Base-by-base conservation (phyloP, 2,888 invertebrate genomes). In the Epistrophe eligans region DNA sequence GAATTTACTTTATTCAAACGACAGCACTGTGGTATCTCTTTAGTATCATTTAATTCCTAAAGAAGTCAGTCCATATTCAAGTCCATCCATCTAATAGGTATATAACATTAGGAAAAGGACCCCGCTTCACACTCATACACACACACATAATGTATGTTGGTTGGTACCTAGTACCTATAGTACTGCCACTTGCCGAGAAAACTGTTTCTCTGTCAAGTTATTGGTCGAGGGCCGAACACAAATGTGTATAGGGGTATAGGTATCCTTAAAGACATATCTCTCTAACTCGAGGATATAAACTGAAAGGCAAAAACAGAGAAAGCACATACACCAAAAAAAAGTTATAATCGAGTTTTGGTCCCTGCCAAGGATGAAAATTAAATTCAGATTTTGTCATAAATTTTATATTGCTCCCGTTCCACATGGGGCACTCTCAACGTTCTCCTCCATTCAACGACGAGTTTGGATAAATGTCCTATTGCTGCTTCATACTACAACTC, bases 321-420 rank as follows among this genome's bases (percentile, higher is more conserved):
- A 73, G 50, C 15, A 52, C 48, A 62, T 48, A 64, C 19, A 17
- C n/a, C n/a, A 73, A 73, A 67, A 70, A 79, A 84, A 79, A 70
- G 73, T 84, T 84, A 84, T 84, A 84, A 84, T 84, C 83, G 83
- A 84, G 83, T 79, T 83, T 83, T 74, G 79, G 79, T 79, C 79
- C 70, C 74, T 79, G 79, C 70, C 83, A 84, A 67, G 70, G 79
- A 73, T 84, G 83, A 79, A 84, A 84, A 84, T 84, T 84, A 79
- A 84, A 84, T 79, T 84, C 83, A 79, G 83, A 84, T 84, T 84
- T 84, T 84, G 83, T 79, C 79, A 84, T 84, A 84, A 84, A 84
- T 79, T 84, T 84, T 79, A 84, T 79, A 84, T 84, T 67, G 74
- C 74, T 64, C 70, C 64, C 62, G 60, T 79, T 74, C 66, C 62